Evolutionary conservation across 1,140 invertebrate genomes (phyloP).

Genomic region (Drosophila ironensis): DNA sequence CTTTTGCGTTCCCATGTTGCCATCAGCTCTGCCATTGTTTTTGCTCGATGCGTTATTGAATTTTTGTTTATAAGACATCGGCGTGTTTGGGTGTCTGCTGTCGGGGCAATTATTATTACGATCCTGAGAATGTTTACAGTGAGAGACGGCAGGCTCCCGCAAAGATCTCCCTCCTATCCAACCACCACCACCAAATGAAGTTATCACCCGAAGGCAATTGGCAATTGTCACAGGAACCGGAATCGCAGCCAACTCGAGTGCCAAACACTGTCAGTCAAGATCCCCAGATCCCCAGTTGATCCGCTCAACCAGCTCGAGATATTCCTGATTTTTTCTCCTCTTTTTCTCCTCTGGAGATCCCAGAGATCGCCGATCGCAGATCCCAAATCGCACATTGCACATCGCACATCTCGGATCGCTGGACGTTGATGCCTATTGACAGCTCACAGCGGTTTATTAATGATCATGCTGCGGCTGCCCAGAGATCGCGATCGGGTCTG

Average conservation of each 20-base stretch:
- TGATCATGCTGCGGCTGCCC: constrained; percentile 72
- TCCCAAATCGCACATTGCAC: too few species aligned
- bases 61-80: constrained; percentile 70
- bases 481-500: constrained; percentile 22
- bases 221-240: constrained; percentile 62
- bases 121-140: constrained; percentile 70
- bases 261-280: constrained; percentile 65
- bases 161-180: constrained; percentile 12
- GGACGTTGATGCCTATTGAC: constrained; percentile 79
- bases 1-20: constrained; percentile 29
- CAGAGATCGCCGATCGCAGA: constrained; percentile 20
- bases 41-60: constrained; percentile 69
- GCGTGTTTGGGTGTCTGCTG: constrained; percentile 48
- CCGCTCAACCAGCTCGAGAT: constrained; percentile 15
- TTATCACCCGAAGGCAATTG: constrained; percentile 49
- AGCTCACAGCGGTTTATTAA: constrained; percentile 81
- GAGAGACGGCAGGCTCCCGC: constrained; percentile 25
- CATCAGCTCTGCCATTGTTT: neutral
- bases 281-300: constrained; percentile 50
- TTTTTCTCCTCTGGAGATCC: neutral
- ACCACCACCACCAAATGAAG: constrained; percentile 45
- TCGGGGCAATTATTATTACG: constrained; percentile 13
- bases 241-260: constrained; percentile 60
- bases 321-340: neutral
- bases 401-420: constrained; percentile 37